phyloP scores from a whole-genome alignment of 2,888 invertebrate species.

The Trichopoda pennipes region DNA sequence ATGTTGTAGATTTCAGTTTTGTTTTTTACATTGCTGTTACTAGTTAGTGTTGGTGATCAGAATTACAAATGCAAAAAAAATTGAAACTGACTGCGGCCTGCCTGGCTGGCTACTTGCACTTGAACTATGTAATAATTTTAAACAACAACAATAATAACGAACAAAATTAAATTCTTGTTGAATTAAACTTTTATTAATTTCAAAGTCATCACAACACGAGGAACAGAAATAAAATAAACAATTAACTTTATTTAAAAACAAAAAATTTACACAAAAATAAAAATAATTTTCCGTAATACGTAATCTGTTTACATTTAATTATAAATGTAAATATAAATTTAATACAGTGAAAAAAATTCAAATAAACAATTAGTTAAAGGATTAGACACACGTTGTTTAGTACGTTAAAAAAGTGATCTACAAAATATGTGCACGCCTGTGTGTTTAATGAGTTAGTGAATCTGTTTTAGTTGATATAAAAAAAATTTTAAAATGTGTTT shows the following conservation, averaged over 20 bases:
- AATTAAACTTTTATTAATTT: conserved; percentile 57
- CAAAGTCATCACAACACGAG: conserved; percentile 58
- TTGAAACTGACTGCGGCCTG: conserved; percentile 11
- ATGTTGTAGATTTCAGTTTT: conserved; percentile 48
- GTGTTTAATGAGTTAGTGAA: not conserved
- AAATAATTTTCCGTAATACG: conserved; percentile 51
- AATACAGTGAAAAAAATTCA: not conserved
- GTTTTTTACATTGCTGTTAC: conserved; percentile 32
- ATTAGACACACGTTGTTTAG: not conserved
- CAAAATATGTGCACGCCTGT: not conserved
- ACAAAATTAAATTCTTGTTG: conserved; percentile 41
- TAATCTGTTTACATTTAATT: conserved; percentile 13
- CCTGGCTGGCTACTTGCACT: conserved; percentile 40
- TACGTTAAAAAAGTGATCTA: not conserved
- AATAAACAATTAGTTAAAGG: too few species aligned
- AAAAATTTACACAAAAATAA: conserved; percentile 2
- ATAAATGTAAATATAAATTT: not conserved
- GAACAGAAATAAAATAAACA: conserved; percentile 32
- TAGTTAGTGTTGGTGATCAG: conserved; percentile 29
- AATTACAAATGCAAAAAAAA: conserved; percentile 24
- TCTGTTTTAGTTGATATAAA: not conserved
- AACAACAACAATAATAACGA: conserved; percentile 29
- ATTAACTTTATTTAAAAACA: conserved; percentile 23
- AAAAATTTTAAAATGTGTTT: not conserved
- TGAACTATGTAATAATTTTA: conserved; percentile 57